Evolutionary conservation across 2,113 vertebrate genomes (phyloP), one percentile per base, ranked within the genome.

Genomic region (Paramormyrops kingsleyae): DNA sequence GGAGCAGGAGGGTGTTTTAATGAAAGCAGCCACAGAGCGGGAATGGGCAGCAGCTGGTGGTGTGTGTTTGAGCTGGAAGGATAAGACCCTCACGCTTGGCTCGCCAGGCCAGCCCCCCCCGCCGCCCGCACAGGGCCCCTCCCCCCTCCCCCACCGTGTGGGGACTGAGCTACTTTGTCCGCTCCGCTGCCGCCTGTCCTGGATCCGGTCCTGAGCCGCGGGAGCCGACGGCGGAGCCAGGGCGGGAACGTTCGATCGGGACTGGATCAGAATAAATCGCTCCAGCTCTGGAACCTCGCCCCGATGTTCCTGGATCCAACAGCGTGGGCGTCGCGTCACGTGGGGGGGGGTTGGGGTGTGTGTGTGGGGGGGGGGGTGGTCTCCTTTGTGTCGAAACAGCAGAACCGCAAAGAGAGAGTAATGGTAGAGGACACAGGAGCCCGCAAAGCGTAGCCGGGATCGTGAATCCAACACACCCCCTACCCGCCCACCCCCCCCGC

Each of bases 241-340:
- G n/a, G 70, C 91, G 92, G 91, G 90, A 93, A 93, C 95, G 95
- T 94, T 94, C 93, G 93, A 93, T 91, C 94, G 93, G 93, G 94
- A 95, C 92, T 93, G 91, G 93, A 94, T 92, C 92, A 94, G 94
- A 94, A 94, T 93, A 92, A 84, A 84, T 84, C 83, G 83, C 44
- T 47, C 39, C 24, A 39, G 17, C 44, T 49, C 83, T 49, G 42
- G 83, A 85, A 10, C 83, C 39, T 24, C 44, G 19, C 42, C 42
- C 83, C 42, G 83, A 77, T 49, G 83, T 47, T 44, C 83, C 83
- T 84, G 39, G 44, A 84, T 46, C 83, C 83, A 84, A 24, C 44
- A 13, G 83, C 42, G 83, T 47, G 44, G 42, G 83, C 46, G 42
- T 85, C 42, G 8, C 44, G 44, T 47, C 83, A 39, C 19, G 27